phyloP scores from a whole-genome alignment of 2,113 vertebrate genomes.

The Sinocyclocheilus maitianheensis region DNA sequence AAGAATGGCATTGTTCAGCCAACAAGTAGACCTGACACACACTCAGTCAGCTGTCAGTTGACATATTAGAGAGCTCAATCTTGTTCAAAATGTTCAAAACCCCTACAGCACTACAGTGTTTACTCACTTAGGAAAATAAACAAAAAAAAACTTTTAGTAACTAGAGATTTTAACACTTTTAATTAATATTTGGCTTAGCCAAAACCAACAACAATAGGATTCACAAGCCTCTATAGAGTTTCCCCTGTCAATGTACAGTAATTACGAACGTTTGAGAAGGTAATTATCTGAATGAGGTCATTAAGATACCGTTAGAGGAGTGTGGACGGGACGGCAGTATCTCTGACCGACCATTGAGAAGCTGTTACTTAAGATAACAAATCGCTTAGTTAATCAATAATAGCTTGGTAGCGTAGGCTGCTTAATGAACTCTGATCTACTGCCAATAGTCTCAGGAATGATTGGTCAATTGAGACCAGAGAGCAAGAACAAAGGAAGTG shows the following conservation, averaged over 20 bases:
- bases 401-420: constrained; percentile 45
- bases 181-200: background rate
- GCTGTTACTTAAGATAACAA: constrained; percentile 55
- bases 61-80: background rate
- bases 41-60: background rate
- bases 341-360: constrained; percentile 38
- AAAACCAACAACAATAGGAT: background rate
- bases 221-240: constrained; percentile 5
- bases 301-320: constrained; percentile 56
- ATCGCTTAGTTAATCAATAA: constrained; percentile 62
- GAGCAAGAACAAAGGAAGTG: constrained; percentile 2
- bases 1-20: background rate
- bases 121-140: background rate
- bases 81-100: background rate
- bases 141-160: background rate
- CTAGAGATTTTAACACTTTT: background rate
- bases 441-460: constrained; percentile 44
- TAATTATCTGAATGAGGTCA: constrained; percentile 66
- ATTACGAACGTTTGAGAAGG: constrained; percentile 60
- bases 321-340: constrained; percentile 21
- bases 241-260: constrained; percentile 46
- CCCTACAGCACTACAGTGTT: background rate
- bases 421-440: constrained; percentile 60
- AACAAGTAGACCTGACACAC: background rate
- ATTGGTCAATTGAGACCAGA: constrained; percentile 29